These are phyloP conservation scores for Pseudomugil gertrudae DNA, from an alignment of 2,797 vertebrate species.

Conservation along the genomic window DNA sequence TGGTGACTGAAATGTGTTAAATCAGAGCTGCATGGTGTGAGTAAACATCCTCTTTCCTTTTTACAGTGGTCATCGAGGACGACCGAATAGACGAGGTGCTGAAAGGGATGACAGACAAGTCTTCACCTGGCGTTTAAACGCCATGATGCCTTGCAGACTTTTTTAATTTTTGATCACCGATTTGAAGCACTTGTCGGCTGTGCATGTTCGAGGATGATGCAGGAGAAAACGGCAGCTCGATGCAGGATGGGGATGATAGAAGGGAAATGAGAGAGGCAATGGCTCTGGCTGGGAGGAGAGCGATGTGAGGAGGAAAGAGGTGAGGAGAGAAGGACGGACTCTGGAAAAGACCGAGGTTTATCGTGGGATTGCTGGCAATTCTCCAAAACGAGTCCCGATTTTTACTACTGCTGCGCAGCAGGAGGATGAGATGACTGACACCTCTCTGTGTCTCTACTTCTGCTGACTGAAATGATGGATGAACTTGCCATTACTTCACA, in stretches of 20 bases:
- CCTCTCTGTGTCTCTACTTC: slow-evolving; percentile 76
- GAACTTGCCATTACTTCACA: slow-evolving; percentile 82
- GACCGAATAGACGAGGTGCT: slow-evolving; percentile 99
- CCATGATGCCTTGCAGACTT: slow-evolving; percentile 83
- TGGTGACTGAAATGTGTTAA: slow-evolving; percentile 2
- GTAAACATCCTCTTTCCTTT: slow-evolving; percentile 46
- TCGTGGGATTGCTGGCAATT: slow-evolving; percentile 90
- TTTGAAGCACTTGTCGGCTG: slow-evolving; percentile 90
- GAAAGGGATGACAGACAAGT: slow-evolving; percentile 98
- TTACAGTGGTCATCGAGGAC: slow-evolving; percentile 97
- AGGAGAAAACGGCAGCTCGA: slow-evolving; percentile 74
- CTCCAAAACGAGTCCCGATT: slow-evolving; percentile 85
- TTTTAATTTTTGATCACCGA: slow-evolving; percentile 86
- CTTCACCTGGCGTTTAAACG: slow-evolving; percentile 94
- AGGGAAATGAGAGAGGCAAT: slow-evolving; percentile 17
- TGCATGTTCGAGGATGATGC: slow-evolving; percentile 88
- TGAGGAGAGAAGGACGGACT: slow-evolving; percentile 48
- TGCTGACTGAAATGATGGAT: slow-evolving; percentile 78
- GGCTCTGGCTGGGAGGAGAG: slow-evolving; percentile 43
- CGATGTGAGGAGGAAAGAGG: slow-evolving; percentile 33
- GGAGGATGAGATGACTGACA: slow-evolving; percentile 74
- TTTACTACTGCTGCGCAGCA: slow-evolving; percentile 77
- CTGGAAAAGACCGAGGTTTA: slow-evolving; percentile 77
- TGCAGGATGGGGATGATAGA: slow-evolving; percentile 63
- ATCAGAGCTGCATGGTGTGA: slow-evolving; percentile 3